These are phyloP conservation scores for Ictalurus punctatus DNA, from an alignment of 2,113 vertebrate genomes.

Conservation along the genomic window DNA sequence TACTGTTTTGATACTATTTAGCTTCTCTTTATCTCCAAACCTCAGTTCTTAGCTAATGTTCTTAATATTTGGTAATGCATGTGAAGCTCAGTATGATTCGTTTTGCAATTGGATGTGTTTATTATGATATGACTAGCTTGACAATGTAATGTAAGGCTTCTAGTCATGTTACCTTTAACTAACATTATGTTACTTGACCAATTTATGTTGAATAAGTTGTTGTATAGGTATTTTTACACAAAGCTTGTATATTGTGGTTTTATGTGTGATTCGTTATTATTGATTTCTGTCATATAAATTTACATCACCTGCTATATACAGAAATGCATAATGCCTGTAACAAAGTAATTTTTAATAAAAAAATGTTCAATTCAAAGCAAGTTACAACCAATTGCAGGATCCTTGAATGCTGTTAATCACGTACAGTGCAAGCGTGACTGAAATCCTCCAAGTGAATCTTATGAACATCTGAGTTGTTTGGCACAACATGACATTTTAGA, in stretches of 20 bases:
- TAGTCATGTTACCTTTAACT: background rate
- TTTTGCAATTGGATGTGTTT: background rate
- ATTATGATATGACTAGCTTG: background rate
- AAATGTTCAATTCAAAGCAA: background rate
- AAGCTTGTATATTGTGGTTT: background rate
- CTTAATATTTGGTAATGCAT: background rate
- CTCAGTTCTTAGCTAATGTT: background rate
- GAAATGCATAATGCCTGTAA: background rate
- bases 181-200: background rate
- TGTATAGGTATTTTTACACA: background rate
- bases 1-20: background rate
- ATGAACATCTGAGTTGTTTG: background rate
- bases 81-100: background rate
- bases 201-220: background rate
- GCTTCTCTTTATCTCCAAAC: background rate
- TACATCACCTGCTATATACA: background rate
- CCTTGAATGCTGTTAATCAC: background rate
- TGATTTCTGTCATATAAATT: background rate
- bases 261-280: background rate
- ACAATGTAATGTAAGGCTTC: background rate
- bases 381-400: background rate
- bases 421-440: background rate
- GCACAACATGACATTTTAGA: background rate
- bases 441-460: background rate
- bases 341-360: background rate